phyloP scores from a whole-genome alignment of 2,113 vertebrate genomes.

The Ailuropoda melanoleuca region DNA sequence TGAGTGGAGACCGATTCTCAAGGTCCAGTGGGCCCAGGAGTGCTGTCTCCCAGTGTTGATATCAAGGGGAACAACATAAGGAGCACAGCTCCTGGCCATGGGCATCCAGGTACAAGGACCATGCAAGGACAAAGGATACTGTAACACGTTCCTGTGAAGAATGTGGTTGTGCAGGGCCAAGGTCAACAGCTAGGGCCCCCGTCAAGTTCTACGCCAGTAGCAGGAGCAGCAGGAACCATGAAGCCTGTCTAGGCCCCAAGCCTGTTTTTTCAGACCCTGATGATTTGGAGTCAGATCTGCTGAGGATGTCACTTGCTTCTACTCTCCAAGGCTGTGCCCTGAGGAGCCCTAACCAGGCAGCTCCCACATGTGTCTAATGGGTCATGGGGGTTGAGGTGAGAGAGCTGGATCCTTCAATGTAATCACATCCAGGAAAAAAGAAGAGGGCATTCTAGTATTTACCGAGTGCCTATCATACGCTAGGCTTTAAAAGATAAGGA shows the following conservation, averaged over 20 bases:
- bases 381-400: too few species aligned
- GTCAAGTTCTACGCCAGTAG: neutral
- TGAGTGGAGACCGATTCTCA: neutral
- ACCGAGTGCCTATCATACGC: neutral
- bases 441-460: neutral
- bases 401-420: neutral
- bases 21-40: neutral
- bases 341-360: neutral
- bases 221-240: too few species aligned
- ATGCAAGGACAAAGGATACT: neutral
- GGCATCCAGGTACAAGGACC: neutral
- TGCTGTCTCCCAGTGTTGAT: neutral
- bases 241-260: neutral
- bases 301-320: neutral
- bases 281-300: neutral
- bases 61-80: neutral
- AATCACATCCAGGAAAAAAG: neutral
- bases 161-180: neutral
- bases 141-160: neutral
- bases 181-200: neutral
- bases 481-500: neutral
- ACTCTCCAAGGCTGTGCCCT: neutral
- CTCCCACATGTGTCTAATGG: neutral
- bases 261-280: neutral
- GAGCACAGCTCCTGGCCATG: neutral